Evolutionary conservation across 1,140 invertebrate genomes (phyloP).

Genomic region (Coelopa frigida): DNA sequence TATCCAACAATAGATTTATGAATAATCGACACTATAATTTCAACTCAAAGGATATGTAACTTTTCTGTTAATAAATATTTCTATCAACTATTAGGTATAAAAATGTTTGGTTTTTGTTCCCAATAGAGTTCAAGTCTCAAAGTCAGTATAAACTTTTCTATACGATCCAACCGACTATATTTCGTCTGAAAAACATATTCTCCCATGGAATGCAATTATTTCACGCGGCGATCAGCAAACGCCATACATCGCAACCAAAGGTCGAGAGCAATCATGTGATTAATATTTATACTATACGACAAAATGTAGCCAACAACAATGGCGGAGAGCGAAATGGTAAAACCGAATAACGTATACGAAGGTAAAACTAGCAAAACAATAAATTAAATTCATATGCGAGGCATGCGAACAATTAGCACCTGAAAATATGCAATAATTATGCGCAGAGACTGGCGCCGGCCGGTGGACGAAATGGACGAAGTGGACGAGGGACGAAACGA

Average conservation of each 20-base stretch:
- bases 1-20: slow-evolving; percentile 22
- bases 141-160: no score
- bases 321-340: slow-evolving; percentile 2
- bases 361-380: slow-evolving; percentile 3
- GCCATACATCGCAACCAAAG: no score
- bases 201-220: no score
- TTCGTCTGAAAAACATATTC: no score
- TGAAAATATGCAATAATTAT: slow-evolving; percentile 46
- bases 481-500: neutral
- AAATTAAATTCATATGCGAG: slow-evolving; percentile 37
- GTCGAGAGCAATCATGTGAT: slow-evolving; percentile 42
- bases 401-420: slow-evolving; percentile 44
- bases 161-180: no score
- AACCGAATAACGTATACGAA: neutral
- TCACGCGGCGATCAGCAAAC: no score
- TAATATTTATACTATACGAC: slow-evolving; percentile 31
- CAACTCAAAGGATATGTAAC: slow-evolving; percentile 38
- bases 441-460: slow-evolving; percentile 22
- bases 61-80: no score
- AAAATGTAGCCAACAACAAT: slow-evolving; percentile 19
- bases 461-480: slow-evolving; percentile 15
- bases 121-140: no score
- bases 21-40: slow-evolving; percentile 43
- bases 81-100: no score
- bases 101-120: no score